Evolutionary conservation across 1,140 invertebrate species (phyloP), one percentile per base, ranked within the genome.

Genomic region (Patella vulgata): DNA sequence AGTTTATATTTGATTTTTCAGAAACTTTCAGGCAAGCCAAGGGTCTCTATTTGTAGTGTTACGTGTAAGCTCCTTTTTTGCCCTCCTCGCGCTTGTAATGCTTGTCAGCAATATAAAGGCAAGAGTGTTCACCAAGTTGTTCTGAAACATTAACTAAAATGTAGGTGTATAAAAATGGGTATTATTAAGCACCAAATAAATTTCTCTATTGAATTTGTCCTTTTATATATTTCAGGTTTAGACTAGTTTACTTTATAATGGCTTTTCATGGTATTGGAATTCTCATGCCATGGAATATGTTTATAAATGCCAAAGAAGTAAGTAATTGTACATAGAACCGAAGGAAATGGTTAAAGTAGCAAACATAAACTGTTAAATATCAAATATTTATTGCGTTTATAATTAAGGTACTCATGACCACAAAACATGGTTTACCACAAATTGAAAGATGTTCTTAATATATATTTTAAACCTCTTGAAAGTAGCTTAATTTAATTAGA

Each of bases 251-350:
- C 83, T 85, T 96, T 3, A 96, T 95, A 47, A 89, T 99, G 77
- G 69, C 98, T 53, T 85, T 99, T 33, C 96, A 99, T 85, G 97
- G 97, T n/a, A 88, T 99, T 63, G 97, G 96, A 12, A 92, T 91
- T 0, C 87, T 99, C 33, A 96, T 96, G 87, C 95, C 97, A 17
- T 99, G 97, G 97, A 99, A 99, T 83, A 98, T 98, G 95, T 98
- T 99, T 81, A 98, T 99, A 71, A 99, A 93, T 58, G 96, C 96
- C 9, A 93, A 92, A 81, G 71, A 82, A 66, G 93, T 96, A 87
- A 90, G 89, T 88, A 59, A 30, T 56, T 50, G 46, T 48, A 12
- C 23, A 19, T 48, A 12, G 14, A 17, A 19, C 12, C 23, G 23
- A 48, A 48, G 1, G 17, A 1, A 19, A 23, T 48, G 12, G 12